Evolutionary conservation across 2,888 invertebrate species (phyloP).

Genomic region (Platycheirus albimanus): DNA sequence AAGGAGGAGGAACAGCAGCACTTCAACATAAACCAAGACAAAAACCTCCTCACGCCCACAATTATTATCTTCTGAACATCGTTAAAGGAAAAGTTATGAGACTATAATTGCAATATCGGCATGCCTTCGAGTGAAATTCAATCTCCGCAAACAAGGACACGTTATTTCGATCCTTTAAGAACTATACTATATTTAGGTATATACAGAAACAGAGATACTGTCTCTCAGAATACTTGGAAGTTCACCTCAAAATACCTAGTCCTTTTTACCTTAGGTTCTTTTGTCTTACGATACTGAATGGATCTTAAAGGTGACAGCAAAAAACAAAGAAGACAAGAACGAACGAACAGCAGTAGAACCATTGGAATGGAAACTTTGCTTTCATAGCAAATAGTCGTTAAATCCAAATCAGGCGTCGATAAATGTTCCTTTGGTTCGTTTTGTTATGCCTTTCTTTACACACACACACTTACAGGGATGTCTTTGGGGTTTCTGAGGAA

Average conservation of each 20-base stretch:
- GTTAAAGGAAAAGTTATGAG: constrained; percentile 36
- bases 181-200: not conserved
- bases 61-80: constrained; percentile 36
- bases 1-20: constrained; percentile 5
- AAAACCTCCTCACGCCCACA: constrained; percentile 8
- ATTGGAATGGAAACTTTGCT: constrained; percentile 44
- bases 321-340: constrained; percentile 6
- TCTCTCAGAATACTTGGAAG: not conserved
- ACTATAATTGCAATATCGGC: constrained; percentile 23
- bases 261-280: not conserved
- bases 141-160: not conserved
- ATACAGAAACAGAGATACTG: too few species aligned
- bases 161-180: constrained; percentile 16
- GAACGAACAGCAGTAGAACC: constrained; percentile 3
- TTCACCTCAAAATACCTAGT: not conserved
- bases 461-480: not conserved
- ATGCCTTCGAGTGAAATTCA: not conserved
- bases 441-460: not conserved
- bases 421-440: not conserved
- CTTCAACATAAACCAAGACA: too few species aligned
- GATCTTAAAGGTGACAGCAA: not conserved
- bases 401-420: constrained; percentile 35
- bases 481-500: not conserved
- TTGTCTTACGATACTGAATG: not conserved
- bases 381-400: constrained; percentile 32